Base-by-base conservation (phyloP, 2,888 invertebrate species). In the Heliconius hortense region DNA sequence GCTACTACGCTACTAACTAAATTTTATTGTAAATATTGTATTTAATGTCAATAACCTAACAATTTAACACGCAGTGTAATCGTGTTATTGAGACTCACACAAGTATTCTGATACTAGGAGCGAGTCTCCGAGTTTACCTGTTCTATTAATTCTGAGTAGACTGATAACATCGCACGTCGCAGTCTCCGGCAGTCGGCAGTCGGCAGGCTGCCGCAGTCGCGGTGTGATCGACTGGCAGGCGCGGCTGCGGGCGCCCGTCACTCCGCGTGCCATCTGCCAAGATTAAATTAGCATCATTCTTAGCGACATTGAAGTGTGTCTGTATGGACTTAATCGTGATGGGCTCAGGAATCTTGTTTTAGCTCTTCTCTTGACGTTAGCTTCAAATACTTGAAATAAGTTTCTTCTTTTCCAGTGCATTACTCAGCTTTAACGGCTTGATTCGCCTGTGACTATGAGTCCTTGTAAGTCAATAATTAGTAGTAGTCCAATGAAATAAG, bases 241-340 rank as follows among this genome's bases (percentile, higher is more conserved):
- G 77, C 74, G 24, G 77, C 76, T 68, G 74, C 76, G 76, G 78
- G 76, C 71, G 79, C 66, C 79, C 66, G 79, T 79, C 76, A 77
- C 63, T 76, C 78, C 78, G 81, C 82, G 83, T 80, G 81, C 81
- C 80, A 84, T 81, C 82, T 89, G 90, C 90, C 90, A 90, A 90
- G 89, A 88, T 90, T 82, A 86, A 89, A 89, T 90, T 90, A 89
- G 87, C 86, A 85, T 85, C 77, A 86, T 87, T 88, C 84, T 82
- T 81, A 83, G 85, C 85, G 85, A 87, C 85, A 83, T 77, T 85
- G 85, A 86, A 82, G 83, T 79, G 82, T 86, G 31, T 70, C 67
- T 67, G 59, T 71, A 62, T 72, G 72, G 76, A 35, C 28, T 68
- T 72, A 68, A 72, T 74, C 71, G 56, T 71, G 71, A 63, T 76